Base-by-base conservation (phyloP, 2,888 invertebrate genomes). In the Tetramorium bicarinatum region DNA sequence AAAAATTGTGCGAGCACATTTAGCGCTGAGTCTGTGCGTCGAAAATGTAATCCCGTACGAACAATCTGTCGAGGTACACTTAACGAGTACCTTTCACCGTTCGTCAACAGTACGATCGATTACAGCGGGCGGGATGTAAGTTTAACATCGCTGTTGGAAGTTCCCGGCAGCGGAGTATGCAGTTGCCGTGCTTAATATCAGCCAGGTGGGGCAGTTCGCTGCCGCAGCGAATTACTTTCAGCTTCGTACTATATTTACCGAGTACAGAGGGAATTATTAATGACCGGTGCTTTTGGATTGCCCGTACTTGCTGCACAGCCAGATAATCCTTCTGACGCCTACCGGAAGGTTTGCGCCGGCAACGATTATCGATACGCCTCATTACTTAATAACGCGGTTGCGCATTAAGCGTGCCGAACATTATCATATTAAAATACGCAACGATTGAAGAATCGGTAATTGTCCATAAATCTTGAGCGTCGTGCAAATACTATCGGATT, bases 211-310 rank as follows among this genome's bases (percentile, higher is more conserved):
- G 49, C 61, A 64, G 59, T 64, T 81, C 15, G 83, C 81, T 79
- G 71, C 54, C 76, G 72, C 75, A 80, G 34, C 54, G 86, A 86
- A 89, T 88, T 85, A 85, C 84, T 86, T 82, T 84, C 81, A 56
- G 72, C 69, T 66, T 38, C 44, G 38, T 49, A 52, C 71, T 21
- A 13, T 69, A 21, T 72, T 72, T 79, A 59, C 79, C 47, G 59
- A 79, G 71, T 18, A 29, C 75, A 69, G 49, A 64, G 61, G 25
- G 69, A 74, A 81, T 89, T 88, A 87, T 89, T 89, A 88, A 88
- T 86, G 85, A 88, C 77, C 82, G 76, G 67, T 77, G 85, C 84
- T 82, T 85, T 79, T 47, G 87, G 85, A 84, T 84, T 82, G 67
- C 44, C 34, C 77, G 52, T 74, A 72, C 81, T 69, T 83, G 18